phyloP scores from a whole-genome alignment of 2,113 vertebrate species.

The Platycercus adscitus region DNA sequence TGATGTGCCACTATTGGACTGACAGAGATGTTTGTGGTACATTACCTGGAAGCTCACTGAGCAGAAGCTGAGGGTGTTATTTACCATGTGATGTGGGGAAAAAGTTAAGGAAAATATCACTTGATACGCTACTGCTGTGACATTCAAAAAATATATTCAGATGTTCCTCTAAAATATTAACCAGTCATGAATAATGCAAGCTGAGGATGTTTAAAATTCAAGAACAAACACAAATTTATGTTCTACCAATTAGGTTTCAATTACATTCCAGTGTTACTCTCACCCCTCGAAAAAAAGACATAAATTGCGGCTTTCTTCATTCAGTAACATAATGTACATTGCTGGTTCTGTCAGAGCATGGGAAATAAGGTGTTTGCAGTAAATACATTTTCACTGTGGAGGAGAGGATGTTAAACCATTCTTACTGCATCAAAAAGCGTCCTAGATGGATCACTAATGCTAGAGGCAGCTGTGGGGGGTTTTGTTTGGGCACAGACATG shows the following conservation, averaged over 20 bases:
- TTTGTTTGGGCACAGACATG: neutral
- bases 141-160: neutral
- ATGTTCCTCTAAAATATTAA: constrained; percentile 50
- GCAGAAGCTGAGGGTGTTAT: neutral
- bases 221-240: constrained; percentile 17
- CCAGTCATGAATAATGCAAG: constrained; percentile 39
- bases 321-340: neutral
- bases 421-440: neutral
- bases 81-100: neutral
- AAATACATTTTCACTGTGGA: neutral
- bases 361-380: neutral
- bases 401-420: neutral
- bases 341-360: neutral
- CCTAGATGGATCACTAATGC: neutral
- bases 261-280: constrained; percentile 19
- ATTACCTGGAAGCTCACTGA: neutral
- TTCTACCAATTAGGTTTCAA: constrained; percentile 31
- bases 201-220: constrained; percentile 30
- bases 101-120: neutral
- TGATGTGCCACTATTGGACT: neutral
- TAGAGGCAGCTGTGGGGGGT: neutral
- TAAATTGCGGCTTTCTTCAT: neutral
- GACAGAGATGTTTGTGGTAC: neutral
- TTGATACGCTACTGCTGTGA: neutral
- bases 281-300: neutral